These are phyloP conservation scores for Chironomus striatipennis DNA, from an alignment of 1,140 invertebrate genomes.

Conservation along the genomic window DNA sequence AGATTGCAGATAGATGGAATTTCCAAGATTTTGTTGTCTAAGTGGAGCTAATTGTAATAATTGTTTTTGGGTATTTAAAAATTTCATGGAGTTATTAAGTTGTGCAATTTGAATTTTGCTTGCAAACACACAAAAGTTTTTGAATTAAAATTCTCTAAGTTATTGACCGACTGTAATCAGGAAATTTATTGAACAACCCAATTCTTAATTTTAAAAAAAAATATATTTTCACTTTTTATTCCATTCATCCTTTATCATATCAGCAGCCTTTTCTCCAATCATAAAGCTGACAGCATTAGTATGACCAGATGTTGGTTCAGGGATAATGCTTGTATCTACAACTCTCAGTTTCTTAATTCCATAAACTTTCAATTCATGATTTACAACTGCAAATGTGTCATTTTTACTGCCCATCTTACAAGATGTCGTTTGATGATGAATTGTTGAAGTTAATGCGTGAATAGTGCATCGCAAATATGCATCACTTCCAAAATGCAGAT, in stretches of 20 bases:
- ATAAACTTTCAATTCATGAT: slow-evolving; percentile 46
- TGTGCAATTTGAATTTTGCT: no score
- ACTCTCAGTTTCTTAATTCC: slow-evolving; percentile 48
- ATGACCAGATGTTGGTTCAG: slow-evolving; percentile 48
- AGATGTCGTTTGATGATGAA: slow-evolving; percentile 40
- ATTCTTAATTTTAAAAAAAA: no score
- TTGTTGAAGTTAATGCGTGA: slow-evolving; percentile 29
- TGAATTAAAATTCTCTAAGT: no score
- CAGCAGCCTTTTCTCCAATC: slow-evolving; percentile 44
- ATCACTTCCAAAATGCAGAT: slow-evolving; percentile 32
- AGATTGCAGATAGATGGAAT: no score
- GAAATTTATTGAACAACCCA: no score
- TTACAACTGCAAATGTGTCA: slow-evolving; percentile 38
- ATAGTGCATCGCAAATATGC: slow-evolving; percentile 33
- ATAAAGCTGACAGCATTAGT: slow-evolving; percentile 41
- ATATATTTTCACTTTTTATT: not conserved
- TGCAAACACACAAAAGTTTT: no score
- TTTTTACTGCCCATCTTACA: slow-evolving; percentile 37
- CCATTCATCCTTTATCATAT: slow-evolving; percentile 42
- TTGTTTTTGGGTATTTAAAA: no score
- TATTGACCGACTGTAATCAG: no score
- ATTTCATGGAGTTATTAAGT: no score
- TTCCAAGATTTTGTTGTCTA: no score
- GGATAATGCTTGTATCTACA: slow-evolving; percentile 52
- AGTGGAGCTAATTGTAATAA: no score